A percentile compares a stretch with the other conserved stretches of the same genome.
Conservation (phyloP, 1,140 invertebrate species). For the Zaprionus ghesquierei region DNA sequence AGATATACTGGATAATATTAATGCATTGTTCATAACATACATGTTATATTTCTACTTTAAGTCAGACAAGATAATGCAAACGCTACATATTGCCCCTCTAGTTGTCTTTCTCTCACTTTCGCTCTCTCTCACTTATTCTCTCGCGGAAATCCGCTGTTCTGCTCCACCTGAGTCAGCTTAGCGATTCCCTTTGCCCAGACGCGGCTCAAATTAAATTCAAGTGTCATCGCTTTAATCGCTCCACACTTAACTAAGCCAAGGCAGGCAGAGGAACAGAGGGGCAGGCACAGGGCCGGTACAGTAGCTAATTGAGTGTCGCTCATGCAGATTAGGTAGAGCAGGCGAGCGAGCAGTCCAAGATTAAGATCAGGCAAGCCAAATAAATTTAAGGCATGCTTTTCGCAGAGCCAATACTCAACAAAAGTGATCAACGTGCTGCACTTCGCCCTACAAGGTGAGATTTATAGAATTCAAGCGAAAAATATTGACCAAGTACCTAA, state of each 20-base stretch:
- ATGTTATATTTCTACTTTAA: too few relatives aligned
- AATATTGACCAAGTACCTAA: slow-evolving; percentile 53
- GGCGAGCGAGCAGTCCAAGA: slow-evolving; percentile 18
- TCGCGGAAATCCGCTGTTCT: slow-evolving; percentile 2
- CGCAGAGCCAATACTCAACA: slow-evolving; percentile 48
- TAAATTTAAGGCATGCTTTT: slow-evolving; percentile 71
- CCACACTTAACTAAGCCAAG: slow-evolving; percentile 17
- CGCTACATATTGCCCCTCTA: too few relatives aligned
- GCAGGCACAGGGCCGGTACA: background rate
- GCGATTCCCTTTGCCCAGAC: slow-evolving; percentile 49
- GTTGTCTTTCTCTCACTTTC: background rate
- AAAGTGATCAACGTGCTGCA: slow-evolving; percentile 26
- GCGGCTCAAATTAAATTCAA: slow-evolving; percentile 61
- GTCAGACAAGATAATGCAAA: too few relatives aligned
- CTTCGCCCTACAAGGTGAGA: background rate
- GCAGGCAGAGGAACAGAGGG: background rate
- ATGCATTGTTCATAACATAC: too few relatives aligned
- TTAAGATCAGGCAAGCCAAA: slow-evolving; percentile 43
- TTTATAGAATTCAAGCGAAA: slow-evolving; percentile 58
- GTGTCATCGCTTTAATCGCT: slow-evolving; percentile 62
- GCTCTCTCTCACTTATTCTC: background rate
- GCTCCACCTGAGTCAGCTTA: slow-evolving; percentile 52
- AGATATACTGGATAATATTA: too few relatives aligned
- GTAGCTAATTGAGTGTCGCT: slow-evolving; percentile 62
- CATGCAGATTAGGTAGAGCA: slow-evolving; percentile 58